Evolutionary conservation across 2,888 invertebrate species (phyloP).

Genomic region (Erebia aethiops): DNA sequence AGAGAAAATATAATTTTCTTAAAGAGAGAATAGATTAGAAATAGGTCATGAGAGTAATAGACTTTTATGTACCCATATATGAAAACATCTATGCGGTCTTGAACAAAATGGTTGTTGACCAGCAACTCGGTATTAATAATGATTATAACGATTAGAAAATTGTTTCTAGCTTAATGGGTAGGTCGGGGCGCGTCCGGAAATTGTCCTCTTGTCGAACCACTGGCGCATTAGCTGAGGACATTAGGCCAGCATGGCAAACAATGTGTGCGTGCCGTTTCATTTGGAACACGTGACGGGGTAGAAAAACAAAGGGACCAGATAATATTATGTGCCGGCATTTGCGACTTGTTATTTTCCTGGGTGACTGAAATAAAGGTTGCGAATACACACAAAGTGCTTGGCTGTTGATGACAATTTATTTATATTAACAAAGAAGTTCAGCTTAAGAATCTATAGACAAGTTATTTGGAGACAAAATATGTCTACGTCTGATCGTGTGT

Average conservation of each 20-base stretch:
- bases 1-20: too few species aligned
- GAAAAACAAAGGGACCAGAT: conserved; percentile 44
- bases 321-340: conserved; percentile 38
- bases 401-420: too few species aligned
- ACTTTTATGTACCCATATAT: neutral
- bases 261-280: conserved; percentile 65
- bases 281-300: conserved; percentile 62
- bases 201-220: conserved; percentile 76
- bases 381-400: too few species aligned
- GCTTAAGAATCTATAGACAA: too few species aligned
- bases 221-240: conserved; percentile 75
- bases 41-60: too few species aligned
- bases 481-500: too few species aligned
- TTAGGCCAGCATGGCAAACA: conserved; percentile 61
- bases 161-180: conserved; percentile 76
- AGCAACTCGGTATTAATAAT: conserved; percentile 57
- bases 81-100: neutral
- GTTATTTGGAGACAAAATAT: too few species aligned
- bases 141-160: conserved; percentile 73
- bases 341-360: conserved; percentile 25
- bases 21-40: too few species aligned
- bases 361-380: neutral
- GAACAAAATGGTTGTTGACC: conserved; percentile 12
- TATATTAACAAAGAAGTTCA: too few species aligned
- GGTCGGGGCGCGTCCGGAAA: conserved; percentile 77